Base-by-base conservation (phyloP, 1,140 invertebrate species). In the Argopecten irradians region DNA sequence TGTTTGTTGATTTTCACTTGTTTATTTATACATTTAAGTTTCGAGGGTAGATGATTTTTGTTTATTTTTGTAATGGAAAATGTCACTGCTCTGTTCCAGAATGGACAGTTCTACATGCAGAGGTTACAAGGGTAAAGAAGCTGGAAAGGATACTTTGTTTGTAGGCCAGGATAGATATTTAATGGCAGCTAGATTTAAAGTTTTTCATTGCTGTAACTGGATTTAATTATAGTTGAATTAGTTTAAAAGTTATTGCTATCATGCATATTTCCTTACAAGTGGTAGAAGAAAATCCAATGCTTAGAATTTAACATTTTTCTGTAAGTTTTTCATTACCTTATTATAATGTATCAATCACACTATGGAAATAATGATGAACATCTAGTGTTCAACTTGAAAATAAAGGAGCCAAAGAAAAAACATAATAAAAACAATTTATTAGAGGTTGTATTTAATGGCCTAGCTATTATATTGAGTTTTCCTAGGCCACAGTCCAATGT, bases 81-180 rank as follows among this genome's bases (percentile, higher is more conserved):
- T 71, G 55, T 71, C 55, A 71, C 55, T 28, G 55, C 28, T 71
- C 55, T 71, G 55, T 28, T n/a, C 16, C 8, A 71, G 28, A 71
- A 71, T 71, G 55, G 22, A n/a, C 55, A 71, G 55, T 71, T 71
- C 55, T 71, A 11, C 55, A 71, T 71, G 55, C 55, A 71, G 55
- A 71, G n/a, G 3, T 8, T n/a, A 71, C 55, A 71, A n/a, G 55
- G 55, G n/a, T 28, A 2, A 71, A 71, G 55, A 28, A 28, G 22
- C 5, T 71, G n/a, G 55, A 71, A 71, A 71, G 22, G 28, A 5
- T 2, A 7, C 28, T 71, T 28, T 71, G 55, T 71, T 71, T 28
- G 28, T n/a, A 71, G 19, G 19, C 13, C 3, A 46, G 43, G 13
- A 39, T 39, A 13, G 5, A 39, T 39, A 39, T 39, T 39, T 39